Percentiles rank a stretch among this genome's conserved stretches.
Conservation (phyloP, 2,797 vertebrate genomes). For the Enteromius radiatus region DNA sequence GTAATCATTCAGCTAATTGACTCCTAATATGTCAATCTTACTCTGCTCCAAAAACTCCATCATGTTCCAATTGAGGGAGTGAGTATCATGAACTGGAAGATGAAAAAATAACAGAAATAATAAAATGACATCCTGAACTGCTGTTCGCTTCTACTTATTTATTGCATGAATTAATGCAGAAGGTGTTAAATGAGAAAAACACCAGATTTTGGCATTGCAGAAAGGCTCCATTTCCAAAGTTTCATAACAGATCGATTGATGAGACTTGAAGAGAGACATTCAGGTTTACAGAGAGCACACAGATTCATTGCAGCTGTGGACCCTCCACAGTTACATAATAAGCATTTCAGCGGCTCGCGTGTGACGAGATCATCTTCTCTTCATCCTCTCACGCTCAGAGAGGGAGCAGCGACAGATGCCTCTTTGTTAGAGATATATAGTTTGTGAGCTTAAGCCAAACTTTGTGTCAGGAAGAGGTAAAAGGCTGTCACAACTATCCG, state of each 20-base stretch:
- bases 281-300: neutral
- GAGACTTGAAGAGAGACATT: slow-evolving; percentile 23
- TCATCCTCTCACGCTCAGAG: slow-evolving; percentile 37
- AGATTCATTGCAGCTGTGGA: slow-evolving; percentile 52
- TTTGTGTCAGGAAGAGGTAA: slow-evolving; percentile 38
- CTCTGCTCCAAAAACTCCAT: slow-evolving; percentile 21
- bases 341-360: slow-evolving; percentile 41
- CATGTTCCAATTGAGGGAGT: slow-evolving; percentile 26
- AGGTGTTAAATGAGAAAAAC: neutral
- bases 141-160: neutral
- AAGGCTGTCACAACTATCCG: slow-evolving; percentile 33
- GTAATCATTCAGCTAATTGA: slow-evolving; percentile 49
- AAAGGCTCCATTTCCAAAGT: neutral
- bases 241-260: slow-evolving; percentile 24
- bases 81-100: neutral
- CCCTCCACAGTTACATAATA: slow-evolving; percentile 42
- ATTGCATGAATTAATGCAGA: neutral
- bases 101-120: neutral
- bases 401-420: slow-evolving; percentile 36
- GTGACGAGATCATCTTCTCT: slow-evolving; percentile 52
- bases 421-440: slow-evolving; percentile 47
- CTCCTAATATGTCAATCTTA: slow-evolving; percentile 40
- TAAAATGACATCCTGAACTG: slow-evolving; percentile 15
- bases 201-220: neutral
- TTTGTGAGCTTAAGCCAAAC: slow-evolving; percentile 35